Evolutionary conservation across 2,888 invertebrate species (phyloP), one percentile per base, ranked within the genome.

Genomic region (Drosophila recens): DNA sequence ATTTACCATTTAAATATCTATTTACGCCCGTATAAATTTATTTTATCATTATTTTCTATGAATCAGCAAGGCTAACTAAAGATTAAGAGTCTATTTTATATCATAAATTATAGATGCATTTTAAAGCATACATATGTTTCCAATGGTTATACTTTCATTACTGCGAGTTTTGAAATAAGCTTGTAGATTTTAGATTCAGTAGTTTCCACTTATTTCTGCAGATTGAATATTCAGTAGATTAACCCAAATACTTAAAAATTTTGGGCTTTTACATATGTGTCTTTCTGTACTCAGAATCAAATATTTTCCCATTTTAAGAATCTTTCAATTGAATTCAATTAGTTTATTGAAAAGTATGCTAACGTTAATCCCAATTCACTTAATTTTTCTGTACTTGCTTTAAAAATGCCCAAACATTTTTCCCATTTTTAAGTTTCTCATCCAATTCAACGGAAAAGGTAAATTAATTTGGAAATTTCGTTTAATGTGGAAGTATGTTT

Each of bases 11-110:
- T 20, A 49, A 56, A 67, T 72, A 67, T 57, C 59, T 23, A 77
- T 46, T 52, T 63, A 15, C 6, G 30, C 40, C 40, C 30, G 30
- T 17, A 42, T 52, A 27, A 52, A 52, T 15, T 38, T 30, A 17
- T 40, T 15, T 34, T 40, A 59, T 43, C 8, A 49, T 9, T 33
- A n/a, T 23, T 13, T 6, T 30, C 42, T 13, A 49, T 68, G 63
- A 68, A n/a, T 74, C 74, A 74, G 63, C 46, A 1, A 52, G 17
- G 15, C 33, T 23, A 20, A n/a, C 33, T 66, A 15, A 59, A 54
- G 36, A 62, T 15, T 56, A 67, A 67, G 49, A 20, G 40, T 3
- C 3, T 11, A 33, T 33, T 49, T 49, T 11, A 13, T 40, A 9
- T 9, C 15, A 17, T 42, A 9, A 15, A 42, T 9, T 17, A 9